Percentiles rank a stretch among this genome's conserved stretches.
Conservation (phyloP, 2,113 vertebrate genomes). For the Epinephelus moara region DNA sequence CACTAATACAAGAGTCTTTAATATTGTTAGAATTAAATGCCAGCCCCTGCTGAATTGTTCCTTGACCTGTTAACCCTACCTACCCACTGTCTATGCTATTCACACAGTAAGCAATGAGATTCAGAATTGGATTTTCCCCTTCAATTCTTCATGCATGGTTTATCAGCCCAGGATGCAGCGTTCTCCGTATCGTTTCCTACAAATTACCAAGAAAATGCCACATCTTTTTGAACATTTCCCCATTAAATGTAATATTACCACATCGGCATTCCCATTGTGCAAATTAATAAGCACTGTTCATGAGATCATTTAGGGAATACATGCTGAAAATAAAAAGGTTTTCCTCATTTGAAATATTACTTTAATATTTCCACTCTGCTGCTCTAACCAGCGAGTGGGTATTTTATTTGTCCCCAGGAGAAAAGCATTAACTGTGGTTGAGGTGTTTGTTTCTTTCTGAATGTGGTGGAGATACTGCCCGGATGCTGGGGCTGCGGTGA, state of each 20-base stretch:
- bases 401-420: constrained; percentile 34
- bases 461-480: neutral
- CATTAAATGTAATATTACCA: constrained; percentile 30
- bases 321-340: constrained; percentile 52
- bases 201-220: constrained; percentile 44
- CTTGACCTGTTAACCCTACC: neutral
- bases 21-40: neutral
- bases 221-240: constrained; percentile 27
- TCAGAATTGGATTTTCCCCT: constrained; percentile 9
- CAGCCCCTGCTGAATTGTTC: neutral
- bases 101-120: constrained; percentile 9
- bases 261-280: constrained; percentile 21
- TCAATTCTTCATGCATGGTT: constrained; percentile 26
- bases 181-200: constrained; percentile 10
- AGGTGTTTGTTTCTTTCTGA: constrained; percentile 32
- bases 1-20: neutral
- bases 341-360: constrained; percentile 61
- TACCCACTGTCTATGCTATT: neutral
- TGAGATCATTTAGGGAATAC: constrained; percentile 44
- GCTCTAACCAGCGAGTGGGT: constrained; percentile 13
- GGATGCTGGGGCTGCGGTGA: neutral
- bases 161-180: constrained; percentile 3
- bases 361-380: constrained; percentile 60
- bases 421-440: constrained; percentile 38
- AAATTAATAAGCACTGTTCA: constrained; percentile 54